Evolutionary conservation across 2,113 vertebrate species (phyloP).

Genomic region (Podilymbus podiceps): DNA sequence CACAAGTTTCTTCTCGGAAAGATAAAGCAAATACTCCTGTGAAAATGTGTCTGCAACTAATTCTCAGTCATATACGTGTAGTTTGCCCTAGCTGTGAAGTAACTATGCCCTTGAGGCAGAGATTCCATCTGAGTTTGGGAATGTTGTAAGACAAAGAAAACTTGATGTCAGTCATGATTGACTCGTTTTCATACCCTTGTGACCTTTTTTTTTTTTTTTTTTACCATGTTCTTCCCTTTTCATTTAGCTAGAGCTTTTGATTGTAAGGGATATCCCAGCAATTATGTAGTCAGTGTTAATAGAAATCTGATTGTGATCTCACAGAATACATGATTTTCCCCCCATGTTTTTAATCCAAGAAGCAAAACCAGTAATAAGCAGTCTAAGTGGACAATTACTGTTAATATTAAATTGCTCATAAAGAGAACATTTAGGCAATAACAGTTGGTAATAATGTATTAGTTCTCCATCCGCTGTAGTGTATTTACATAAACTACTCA

Average conservation of each 20-base stretch:
- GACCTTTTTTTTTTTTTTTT: background rate
- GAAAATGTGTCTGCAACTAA: background rate
- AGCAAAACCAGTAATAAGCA: background rate
- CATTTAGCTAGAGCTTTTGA: background rate
- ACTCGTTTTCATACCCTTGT: background rate
- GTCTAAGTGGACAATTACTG: background rate
- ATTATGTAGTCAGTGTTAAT: background rate
- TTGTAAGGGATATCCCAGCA: background rate
- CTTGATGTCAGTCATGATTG: background rate
- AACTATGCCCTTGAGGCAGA: background rate
- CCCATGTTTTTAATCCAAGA: background rate
- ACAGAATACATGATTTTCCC: background rate
- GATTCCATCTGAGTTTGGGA: background rate
- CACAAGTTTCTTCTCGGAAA: background rate
- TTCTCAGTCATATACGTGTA: background rate
- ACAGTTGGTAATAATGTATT: background rate
- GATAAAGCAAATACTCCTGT: background rate
- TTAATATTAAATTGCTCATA: slow-evolving; percentile 7
- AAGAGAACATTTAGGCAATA: background rate
- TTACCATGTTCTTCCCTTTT: background rate
- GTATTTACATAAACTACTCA: slow-evolving; percentile 5
- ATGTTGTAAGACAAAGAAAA: background rate
- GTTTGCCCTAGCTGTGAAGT: background rate
- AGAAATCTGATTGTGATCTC: background rate
- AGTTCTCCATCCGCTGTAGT: background rate